phyloP scores from a whole-genome alignment of 2,113 vertebrate genomes.

The Xenopus borealis region DNA sequence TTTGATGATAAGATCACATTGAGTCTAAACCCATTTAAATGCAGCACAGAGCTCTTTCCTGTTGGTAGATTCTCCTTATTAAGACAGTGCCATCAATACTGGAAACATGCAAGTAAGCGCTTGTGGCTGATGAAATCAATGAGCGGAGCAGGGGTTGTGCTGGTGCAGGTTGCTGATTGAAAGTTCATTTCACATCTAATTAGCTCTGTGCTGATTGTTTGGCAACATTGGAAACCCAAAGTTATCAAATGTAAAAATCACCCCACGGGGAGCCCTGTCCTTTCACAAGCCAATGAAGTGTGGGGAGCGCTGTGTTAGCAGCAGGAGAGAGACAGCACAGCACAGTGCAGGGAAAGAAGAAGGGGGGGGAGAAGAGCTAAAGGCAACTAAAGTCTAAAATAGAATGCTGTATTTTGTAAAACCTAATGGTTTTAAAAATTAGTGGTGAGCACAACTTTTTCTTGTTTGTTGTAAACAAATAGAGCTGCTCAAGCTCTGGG shows the following conservation, averaged over 20 bases:
- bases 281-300: neutral
- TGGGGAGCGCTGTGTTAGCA: neutral
- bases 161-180: slow-evolving; percentile 15
- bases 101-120: too few species aligned
- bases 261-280: slow-evolving; percentile 16
- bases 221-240: slow-evolving; percentile 18
- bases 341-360: neutral
- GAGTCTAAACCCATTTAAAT: too few species aligned
- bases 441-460: too few species aligned
- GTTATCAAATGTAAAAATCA: slow-evolving; percentile 22
- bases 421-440: too few species aligned
- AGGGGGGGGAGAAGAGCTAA: neutral
- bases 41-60: too few species aligned
- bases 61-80: too few species aligned
- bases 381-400: too few species aligned
- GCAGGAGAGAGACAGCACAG: neutral
- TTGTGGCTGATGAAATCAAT: slow-evolving; percentile 10
- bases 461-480: too few species aligned
- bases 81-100: too few species aligned
- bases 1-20: too few species aligned
- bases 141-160: slow-evolving; percentile 10
- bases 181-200: slow-evolving; percentile 43
- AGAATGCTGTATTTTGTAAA: too few species aligned
- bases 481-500: too few species aligned
- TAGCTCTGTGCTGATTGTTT: slow-evolving; percentile 33